A percentile compares a stretch with the other conserved stretches of the same genome.
Evolutionary conservation across 2,888 invertebrate species (phyloP).

Genomic region (Spatulosminthurus flaviceps): DNA sequence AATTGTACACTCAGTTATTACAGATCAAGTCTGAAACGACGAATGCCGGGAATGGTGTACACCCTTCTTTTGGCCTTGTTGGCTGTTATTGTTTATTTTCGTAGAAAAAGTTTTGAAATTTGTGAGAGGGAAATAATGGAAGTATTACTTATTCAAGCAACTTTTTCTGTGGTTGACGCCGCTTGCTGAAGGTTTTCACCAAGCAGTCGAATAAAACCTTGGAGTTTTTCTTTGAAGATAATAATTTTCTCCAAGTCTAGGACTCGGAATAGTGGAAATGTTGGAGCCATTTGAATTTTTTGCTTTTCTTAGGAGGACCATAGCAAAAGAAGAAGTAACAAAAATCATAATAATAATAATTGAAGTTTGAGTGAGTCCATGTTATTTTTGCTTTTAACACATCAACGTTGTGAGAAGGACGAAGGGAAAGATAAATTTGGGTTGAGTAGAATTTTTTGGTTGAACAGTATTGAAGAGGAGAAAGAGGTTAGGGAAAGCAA

Average conservation of each 20-base stretch:
- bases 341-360: too few species aligned
- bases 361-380: neutral
- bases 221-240: neutral
- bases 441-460: neutral
- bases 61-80: neutral
- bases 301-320: too few species aligned
- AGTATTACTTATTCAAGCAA: neutral
- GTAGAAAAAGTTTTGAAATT: neutral
- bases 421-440: neutral
- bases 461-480: neutral
- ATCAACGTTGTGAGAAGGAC: neutral
- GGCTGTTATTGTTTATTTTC: too few species aligned
- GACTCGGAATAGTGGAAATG: too few species aligned
- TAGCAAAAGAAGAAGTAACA: too few species aligned
- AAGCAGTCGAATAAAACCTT: neutral
- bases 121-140: neutral
- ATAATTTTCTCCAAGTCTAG: too few species aligned
- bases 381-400: neutral
- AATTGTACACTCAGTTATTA: too few species aligned
- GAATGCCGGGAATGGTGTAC: too few species aligned
- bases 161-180: neutral
- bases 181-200: neutral
- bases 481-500: neutral
- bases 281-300: too few species aligned
- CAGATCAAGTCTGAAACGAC: too few species aligned